phyloP scores from a whole-genome alignment of 2,113 vertebrate genomes.

The Rousettus leschenaultii region DNA sequence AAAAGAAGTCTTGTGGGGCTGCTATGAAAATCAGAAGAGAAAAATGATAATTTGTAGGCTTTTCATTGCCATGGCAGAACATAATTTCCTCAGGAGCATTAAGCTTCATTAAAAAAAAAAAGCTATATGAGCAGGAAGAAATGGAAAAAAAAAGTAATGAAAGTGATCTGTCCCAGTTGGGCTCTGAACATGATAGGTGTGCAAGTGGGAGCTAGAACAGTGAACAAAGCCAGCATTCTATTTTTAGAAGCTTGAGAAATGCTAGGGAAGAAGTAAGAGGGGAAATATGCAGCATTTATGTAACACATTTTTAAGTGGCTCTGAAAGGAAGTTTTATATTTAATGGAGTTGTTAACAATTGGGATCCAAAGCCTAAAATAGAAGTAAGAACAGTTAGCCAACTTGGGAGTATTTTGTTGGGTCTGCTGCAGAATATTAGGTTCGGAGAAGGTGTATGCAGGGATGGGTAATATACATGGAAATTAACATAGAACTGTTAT shows the following conservation, averaged over 20 bases:
- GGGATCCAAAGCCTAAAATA: slow-evolving; percentile 64
- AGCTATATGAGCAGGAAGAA: slow-evolving; percentile 62
- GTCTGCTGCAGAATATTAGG: slow-evolving; percentile 47
- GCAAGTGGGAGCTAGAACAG: slow-evolving; percentile 48
- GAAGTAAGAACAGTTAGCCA: slow-evolving; percentile 51
- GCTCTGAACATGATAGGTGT: slow-evolving; percentile 62
- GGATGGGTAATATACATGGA: background rate
- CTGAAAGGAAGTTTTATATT: slow-evolving; percentile 69
- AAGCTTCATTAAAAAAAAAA: slow-evolving; percentile 14
- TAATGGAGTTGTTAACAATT: slow-evolving; percentile 70
- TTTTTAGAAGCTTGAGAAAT: slow-evolving; percentile 56
- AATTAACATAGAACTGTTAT: background rate
- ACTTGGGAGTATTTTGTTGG: slow-evolving; percentile 50
- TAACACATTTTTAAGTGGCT: slow-evolving; percentile 61
- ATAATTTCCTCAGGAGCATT: slow-evolving; percentile 50
- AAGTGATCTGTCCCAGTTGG: slow-evolving; percentile 62
- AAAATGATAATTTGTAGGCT: slow-evolving; percentile 31
- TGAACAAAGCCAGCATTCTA: slow-evolving; percentile 61
- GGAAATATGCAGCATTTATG: slow-evolving; percentile 64
- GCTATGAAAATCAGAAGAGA: slow-evolving; percentile 60
- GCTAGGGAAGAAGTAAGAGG: slow-evolving; percentile 53
- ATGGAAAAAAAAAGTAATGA: slow-evolving; percentile 54
- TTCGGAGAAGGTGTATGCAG: slow-evolving; percentile 2
- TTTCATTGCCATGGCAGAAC: slow-evolving; percentile 7
- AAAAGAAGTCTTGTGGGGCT: slow-evolving; percentile 43